Base-by-base conservation (phyloP, 2,888 invertebrate species). In the Mermis nigrescens region DNA sequence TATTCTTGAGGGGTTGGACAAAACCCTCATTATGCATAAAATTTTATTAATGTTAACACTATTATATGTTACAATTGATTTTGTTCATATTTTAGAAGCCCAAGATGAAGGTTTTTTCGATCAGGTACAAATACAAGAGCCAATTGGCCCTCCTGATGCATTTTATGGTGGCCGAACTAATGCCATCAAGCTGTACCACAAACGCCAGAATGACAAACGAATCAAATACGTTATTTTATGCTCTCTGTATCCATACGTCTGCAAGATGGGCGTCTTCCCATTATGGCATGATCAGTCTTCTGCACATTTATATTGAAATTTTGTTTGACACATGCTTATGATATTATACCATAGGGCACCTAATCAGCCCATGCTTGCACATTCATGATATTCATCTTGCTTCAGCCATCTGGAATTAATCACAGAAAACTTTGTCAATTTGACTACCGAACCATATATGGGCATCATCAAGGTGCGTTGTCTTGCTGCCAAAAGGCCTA, bases 111-210 rank as follows among this genome's bases (percentile, higher is more conserved):
- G 51, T 24, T 7, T 48, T 24, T 48, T 48, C 24, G 51, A 48
- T 24, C 12, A 7, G 7, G 24, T 24, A 12, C 12, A 19, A 24
- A 48, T 48, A 7, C 7, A 22, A 15, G 54, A 53, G 31, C 54
- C 54, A 19, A 3, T 53, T 12, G 54, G 24, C 7, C 29, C 54
- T 4, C 4, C 29, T 4, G 54, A 53, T 53, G 54, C 65, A 19
- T 68, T 69, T 54, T 67, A 57, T 61, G 68, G 68, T 1, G 69
- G 68, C n/a, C n/a, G n/a, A n/a, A n/a, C n/a, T n/a, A 65, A 67
- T 55, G 65, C 65, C 2, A 60, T 66, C 60, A 59, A 65, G 24
- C 31, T 70, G 4, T 65, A 64, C 32, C 57, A 65, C 32, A 62
- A 66, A 48, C 61, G 58, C 24, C 19, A 24, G 4, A 4, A 12